Evolutionary conservation across 2,888 invertebrate genomes (phyloP), one percentile per base, ranked within the genome.

Genomic region (Phyllotreta cruciferae): DNA sequence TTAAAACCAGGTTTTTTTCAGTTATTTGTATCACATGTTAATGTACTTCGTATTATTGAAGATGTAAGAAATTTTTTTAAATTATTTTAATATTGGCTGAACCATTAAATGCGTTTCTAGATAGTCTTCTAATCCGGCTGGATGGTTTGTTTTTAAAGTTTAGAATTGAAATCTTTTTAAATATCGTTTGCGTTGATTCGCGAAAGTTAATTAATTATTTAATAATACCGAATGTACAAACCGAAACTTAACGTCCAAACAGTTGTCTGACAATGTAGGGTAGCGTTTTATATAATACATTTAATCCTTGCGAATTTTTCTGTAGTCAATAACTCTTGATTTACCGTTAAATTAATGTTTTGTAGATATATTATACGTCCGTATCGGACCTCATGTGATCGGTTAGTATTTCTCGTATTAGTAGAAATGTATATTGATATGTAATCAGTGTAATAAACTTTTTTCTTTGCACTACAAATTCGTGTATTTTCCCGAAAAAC

Each of bases 331-430:
- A 38, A 38, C 63, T 60, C n/a, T 66, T 66, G 67, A 72, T 70
- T 70, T 74, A 70, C 67, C 70, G 60, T 60, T 68, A 68, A 71
- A 68, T 69, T 72, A 70, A 71, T 71, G 71, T 24, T 63, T 73
- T 74, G 70, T 74, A 74, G 73, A 73, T 75, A 73, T 66, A 70
- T 68, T 65, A 73, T 71, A 24, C 24, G 74, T 76, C 75, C 76
- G 76, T 74, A 76, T 77, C 76, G 77, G 76, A 77, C 71, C 64
- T 73, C 68, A 73, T 74, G 75, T 77, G 76, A 77, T 76, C 71
- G 72, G 74, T 74, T 73, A 72, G 73, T 75, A 70, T 73, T 72
- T 75, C 72, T 76, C 74, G 73, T 76, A 75, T 73, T 71, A 70
- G 72, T 73, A 74, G 73, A 64, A 58, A 52, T 53, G 52, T 60